A percentile compares a stretch with the other conserved stretches of the same genome.
Evolutionary conservation across 2,888 invertebrate genomes (phyloP).

Genomic region (Pollenia angustigena): DNA sequence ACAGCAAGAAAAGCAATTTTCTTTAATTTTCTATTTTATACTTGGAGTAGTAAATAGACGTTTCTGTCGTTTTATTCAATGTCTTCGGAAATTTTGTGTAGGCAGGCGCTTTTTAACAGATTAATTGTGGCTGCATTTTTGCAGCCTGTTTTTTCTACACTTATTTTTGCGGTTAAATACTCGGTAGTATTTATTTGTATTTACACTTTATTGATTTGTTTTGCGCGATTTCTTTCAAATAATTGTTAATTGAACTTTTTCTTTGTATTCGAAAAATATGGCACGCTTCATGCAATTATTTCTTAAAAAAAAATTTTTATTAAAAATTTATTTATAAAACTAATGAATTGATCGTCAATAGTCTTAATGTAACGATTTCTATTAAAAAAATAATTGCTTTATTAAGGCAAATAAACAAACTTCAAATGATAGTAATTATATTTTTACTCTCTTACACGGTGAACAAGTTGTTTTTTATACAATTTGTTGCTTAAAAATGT

Average conservation of each 20-base stretch:
- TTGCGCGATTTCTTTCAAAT: constrained; percentile 50
- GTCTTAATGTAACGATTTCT: constrained; percentile 41
- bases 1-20: constrained; percentile 16
- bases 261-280: constrained; percentile 77
- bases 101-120: constrained; percentile 63
- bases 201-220: constrained; percentile 70
- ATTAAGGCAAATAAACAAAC: constrained; percentile 42
- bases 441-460: background rate
- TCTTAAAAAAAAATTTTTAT: constrained; percentile 71
- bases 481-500: background rate
- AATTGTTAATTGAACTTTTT: constrained; percentile 66
- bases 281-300: constrained; percentile 81
- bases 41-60: background rate
- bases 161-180: constrained; percentile 66
- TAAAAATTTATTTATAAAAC: constrained; percentile 65
- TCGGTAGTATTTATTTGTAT: constrained; percentile 46
- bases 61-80: constrained; percentile 25
- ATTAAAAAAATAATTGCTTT: constrained; percentile 50
- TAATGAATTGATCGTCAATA: constrained; percentile 65
- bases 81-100: constrained; percentile 56
- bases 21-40: constrained; percentile 28
- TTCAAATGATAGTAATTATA: background rate
- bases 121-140: constrained; percentile 65
- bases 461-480: background rate
- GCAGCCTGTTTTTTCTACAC: constrained; percentile 26